Evolutionary conservation across 2,113 vertebrate species (phyloP), one percentile per base, ranked within the genome.

Genomic region (Callopanchax toddi): DNA sequence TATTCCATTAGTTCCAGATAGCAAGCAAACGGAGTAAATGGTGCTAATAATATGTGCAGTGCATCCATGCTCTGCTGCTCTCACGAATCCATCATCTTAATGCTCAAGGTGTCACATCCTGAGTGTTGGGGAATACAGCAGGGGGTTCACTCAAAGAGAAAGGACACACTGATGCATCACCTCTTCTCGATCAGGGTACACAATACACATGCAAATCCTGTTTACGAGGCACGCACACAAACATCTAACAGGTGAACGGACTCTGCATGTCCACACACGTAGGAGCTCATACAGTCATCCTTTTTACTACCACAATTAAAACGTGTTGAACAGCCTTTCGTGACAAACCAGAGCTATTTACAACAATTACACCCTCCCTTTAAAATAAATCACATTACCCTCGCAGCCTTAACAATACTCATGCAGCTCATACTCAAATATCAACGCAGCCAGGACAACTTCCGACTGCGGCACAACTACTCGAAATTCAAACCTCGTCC

Each of bases 401-500:
- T 39, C 16, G 23, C 44, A 64, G 16, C 12, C 60, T 55, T 49
- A 36, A 67, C 12, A 39, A 32, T 52, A 22, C 51, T 32, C 59
- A 22, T 39, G 45, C 40, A 32, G 46, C 48, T 78, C 55, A 49
- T 57, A 40, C 49, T 40, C 17, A 21, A 54, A 73, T 58, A 72
- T 53, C 73, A 32, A 32, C 29, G 1, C 42, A 56, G 68, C 71
- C 67, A 75, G 21, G 54, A 51, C 79, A 88, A 89, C 87, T 91
- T 89, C 88, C 78, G 70, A 84, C 66, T 79, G 82, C 82, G 81
- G 62, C 73, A 67, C 71, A 84, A 89, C 86, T 91, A 85, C 75
- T 87, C 81, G 54, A 79, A 74, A 91, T 89, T 82, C 81, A 87
- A 85, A 77, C 80, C 88, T 82, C 81, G 89, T 88, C 48, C 83